Conservation (phyloP, 2,888 invertebrate species). For the Leistus spinibarbis region DNA sequence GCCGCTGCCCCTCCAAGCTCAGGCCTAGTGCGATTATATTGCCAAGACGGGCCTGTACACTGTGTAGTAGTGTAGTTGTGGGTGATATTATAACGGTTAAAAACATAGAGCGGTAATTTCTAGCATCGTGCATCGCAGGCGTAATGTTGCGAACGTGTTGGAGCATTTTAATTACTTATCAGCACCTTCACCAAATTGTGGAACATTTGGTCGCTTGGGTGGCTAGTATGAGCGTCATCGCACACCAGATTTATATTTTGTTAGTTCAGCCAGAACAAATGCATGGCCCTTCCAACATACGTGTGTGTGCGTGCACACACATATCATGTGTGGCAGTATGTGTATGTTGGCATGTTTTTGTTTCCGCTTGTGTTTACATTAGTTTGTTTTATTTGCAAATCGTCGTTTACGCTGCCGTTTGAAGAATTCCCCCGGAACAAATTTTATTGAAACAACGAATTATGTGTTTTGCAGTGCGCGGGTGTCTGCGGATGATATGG, state of each 20-base stretch:
- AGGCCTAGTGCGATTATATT: too few relatives aligned
- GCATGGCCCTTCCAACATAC: not conserved
- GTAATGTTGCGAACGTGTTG: constrained; percentile 34
- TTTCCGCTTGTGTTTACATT: not conserved
- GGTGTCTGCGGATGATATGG: not conserved
- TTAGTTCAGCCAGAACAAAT: constrained; percentile 10
- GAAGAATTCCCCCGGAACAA: not conserved
- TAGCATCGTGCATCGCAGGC: constrained; percentile 8
- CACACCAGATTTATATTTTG: constrained; percentile 30
- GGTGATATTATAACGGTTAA: constrained; percentile 17
- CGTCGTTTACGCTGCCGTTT: not conserved
- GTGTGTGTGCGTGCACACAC: not conserved
- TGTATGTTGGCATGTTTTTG: not conserved
- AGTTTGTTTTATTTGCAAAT: not conserved
- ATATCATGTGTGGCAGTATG: not conserved
- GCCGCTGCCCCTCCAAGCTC: too few relatives aligned
- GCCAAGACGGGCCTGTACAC: not conserved
- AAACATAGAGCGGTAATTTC: constrained; percentile 23
- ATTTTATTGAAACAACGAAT: not conserved
- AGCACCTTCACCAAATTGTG: constrained; percentile 2
- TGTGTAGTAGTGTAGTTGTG: not conserved
- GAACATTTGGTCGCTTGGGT: too few relatives aligned
- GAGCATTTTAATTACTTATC: constrained; percentile 36
- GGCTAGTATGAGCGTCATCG: not conserved
- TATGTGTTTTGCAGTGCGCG: too few relatives aligned